These are phyloP conservation scores for Aplocera efformata DNA, from an alignment of 2,888 invertebrate genomes.

Conservation along the genomic window DNA sequence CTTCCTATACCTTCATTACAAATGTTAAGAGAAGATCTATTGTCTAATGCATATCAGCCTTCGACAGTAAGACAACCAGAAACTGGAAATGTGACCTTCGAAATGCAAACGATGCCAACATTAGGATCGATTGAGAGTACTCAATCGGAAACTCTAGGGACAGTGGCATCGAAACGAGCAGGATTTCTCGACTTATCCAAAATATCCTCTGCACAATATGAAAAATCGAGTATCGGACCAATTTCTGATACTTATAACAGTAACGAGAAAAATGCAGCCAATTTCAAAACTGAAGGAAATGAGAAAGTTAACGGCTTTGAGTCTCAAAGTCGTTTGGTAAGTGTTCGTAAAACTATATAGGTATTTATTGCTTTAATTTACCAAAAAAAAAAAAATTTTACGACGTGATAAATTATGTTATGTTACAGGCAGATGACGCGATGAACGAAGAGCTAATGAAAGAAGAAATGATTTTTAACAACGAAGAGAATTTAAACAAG, in stretches of 20 bases:
- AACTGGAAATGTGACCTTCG: constrained; percentile 4
- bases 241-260: constrained; percentile 29
- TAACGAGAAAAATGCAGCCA: constrained; percentile 34
- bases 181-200: constrained; percentile 57
- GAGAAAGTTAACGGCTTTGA: constrained; percentile 33
- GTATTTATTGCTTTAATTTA: no score
- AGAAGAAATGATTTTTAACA: constrained; percentile 49
- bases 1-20: constrained; percentile 42
- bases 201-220: constrained; percentile 26
- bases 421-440: constrained; percentile 64
- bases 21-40: constrained; percentile 28
- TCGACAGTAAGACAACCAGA: constrained; percentile 1
- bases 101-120: constrained; percentile 6
- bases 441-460: constrained; percentile 60
- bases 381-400: no score
- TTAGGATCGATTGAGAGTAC: constrained; percentile 10
- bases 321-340: constrained; percentile 61
- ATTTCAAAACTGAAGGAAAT: constrained; percentile 29
- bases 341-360: no score
- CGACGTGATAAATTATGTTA: no score
- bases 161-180: constrained; percentile 53
- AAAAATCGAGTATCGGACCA: constrained; percentile 17
- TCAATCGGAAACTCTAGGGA: constrained; percentile 29
- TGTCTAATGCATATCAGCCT: constrained; percentile 5
- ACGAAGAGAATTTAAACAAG: constrained; percentile 39